A percentile compares a stretch with the other conserved stretches of the same genome.
These are phyloP conservation scores for Pao palembangensis DNA, from an alignment of 2,113 vertebrate genomes.

Conservation along the genomic window DNA sequence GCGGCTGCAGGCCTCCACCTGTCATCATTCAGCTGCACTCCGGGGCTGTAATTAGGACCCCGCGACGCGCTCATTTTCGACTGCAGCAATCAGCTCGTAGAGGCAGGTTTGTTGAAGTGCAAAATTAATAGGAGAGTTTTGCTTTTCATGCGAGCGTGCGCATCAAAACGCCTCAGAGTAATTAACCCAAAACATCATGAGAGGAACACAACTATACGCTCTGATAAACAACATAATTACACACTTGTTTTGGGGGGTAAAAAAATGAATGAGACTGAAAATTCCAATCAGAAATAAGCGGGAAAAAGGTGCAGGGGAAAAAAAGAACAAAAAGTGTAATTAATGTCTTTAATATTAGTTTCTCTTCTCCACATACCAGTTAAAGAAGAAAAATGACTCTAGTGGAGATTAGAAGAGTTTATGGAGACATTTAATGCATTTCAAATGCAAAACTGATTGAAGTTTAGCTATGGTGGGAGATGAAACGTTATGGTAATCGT, in stretches of 20 bases:
- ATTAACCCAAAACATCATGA: slow-evolving; percentile 64
- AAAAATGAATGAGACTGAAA: slow-evolving; percentile 68
- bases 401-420: slow-evolving; percentile 73
- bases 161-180: slow-evolving; percentile 57
- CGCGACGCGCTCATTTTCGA: background rate
- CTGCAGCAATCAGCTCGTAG: slow-evolving; percentile 41
- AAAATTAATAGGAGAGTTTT: slow-evolving; percentile 55
- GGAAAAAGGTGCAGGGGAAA: slow-evolving; percentile 13
- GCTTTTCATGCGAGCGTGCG: slow-evolving; percentile 38
- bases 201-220: slow-evolving; percentile 59
- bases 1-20: too few species aligned
- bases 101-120: slow-evolving; percentile 54
- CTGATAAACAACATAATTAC: slow-evolving; percentile 77
- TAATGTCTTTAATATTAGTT: slow-evolving; percentile 68
- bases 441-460: slow-evolving; percentile 80
- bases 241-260: slow-evolving; percentile 55
- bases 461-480: slow-evolving; percentile 72
- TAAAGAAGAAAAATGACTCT: slow-evolving; percentile 73
- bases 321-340: slow-evolving; percentile 67
- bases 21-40: too few species aligned
- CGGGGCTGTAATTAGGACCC: too few species aligned
- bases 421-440: slow-evolving; percentile 74
- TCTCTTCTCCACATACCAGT: slow-evolving; percentile 55
- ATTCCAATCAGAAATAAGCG: slow-evolving; percentile 52
- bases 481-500: slow-evolving; percentile 77